Conservation (phyloP, 35 echinoderm and acorn worm genomes). For the Amphiura filiformis region DNA sequence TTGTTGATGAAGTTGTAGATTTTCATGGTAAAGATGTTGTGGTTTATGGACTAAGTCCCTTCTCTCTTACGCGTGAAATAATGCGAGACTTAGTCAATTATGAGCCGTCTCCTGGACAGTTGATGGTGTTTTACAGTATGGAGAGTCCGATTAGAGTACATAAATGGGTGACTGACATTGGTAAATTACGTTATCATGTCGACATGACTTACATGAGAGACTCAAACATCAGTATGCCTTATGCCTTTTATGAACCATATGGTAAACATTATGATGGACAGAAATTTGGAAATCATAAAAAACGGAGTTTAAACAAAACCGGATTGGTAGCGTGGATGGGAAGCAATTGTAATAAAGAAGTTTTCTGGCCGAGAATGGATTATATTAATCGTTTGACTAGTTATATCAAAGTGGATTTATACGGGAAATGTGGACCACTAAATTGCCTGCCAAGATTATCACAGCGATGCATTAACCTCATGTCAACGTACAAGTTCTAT, state of each 20-base stretch:
- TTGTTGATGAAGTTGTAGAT: conserved; percentile 8
- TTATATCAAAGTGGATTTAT: conserved; percentile 28
- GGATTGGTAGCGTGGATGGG: conserved; percentile 44
- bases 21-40: conserved; percentile 53
- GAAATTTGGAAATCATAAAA: background rate
- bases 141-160: conserved; percentile 48
- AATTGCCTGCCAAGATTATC: conserved; percentile 13
- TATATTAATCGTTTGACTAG: conserved; percentile 39
- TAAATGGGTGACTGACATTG: conserved; percentile 57
- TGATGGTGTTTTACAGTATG: conserved; percentile 70
- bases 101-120: conserved; percentile 9
- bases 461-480: background rate
- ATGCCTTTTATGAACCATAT: conserved; percentile 36
- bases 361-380: conserved; percentile 39
- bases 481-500: conserved; percentile 35
- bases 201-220: conserved; percentile 60
- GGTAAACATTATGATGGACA: background rate
- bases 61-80: conserved; percentile 11
- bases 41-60: conserved; percentile 63
- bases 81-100: conserved; percentile 43
- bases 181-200: conserved; percentile 34
- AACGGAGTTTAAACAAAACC: conserved; percentile 19
- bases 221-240: conserved; percentile 62
- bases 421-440: conserved; percentile 53
- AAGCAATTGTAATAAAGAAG: conserved; percentile 39